These are phyloP conservation scores for Actenoides lindsayi DNA, from an alignment of 2,113 vertebrate species.

Conservation along the genomic window DNA sequence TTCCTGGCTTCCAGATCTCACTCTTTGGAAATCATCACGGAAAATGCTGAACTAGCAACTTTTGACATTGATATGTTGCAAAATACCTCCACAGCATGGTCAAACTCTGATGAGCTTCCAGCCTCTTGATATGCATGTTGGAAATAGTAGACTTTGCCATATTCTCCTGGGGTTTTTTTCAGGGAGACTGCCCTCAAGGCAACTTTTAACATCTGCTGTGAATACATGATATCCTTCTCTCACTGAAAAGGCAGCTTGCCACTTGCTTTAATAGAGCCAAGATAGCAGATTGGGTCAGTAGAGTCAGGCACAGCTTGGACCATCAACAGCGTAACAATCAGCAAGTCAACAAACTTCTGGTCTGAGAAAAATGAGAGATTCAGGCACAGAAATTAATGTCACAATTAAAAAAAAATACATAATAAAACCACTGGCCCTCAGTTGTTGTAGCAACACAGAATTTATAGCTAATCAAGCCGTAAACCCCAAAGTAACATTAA, in stretches of 20 bases:
- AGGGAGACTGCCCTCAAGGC: not conserved
- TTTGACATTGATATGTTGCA: not conserved
- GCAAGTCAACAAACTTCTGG: accelerated
- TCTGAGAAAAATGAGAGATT: not conserved
- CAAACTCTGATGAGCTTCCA: not conserved
- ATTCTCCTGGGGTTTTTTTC: not conserved
- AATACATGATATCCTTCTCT: not conserved
- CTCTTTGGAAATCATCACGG: not conserved
- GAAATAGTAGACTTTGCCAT: not conserved
- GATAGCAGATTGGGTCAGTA: not conserved
- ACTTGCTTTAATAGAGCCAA: not conserved
- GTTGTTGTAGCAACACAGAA: not conserved
- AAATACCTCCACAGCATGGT: not conserved
- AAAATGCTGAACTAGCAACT: not conserved
- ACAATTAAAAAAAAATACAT: not conserved
- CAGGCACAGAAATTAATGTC: not conserved
- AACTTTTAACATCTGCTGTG: not conserved
- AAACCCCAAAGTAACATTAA: not conserved
- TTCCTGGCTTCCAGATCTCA: not conserved
- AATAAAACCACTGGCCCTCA: not conserved
- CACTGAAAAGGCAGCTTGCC: not conserved
- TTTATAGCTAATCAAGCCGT: not conserved
- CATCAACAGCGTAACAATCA: not conserved
- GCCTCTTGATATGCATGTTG: not conserved
- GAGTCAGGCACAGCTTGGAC: not conserved